Conservation (phyloP, 2,113 vertebrate species). For the Siniperca chuatsi region DNA sequence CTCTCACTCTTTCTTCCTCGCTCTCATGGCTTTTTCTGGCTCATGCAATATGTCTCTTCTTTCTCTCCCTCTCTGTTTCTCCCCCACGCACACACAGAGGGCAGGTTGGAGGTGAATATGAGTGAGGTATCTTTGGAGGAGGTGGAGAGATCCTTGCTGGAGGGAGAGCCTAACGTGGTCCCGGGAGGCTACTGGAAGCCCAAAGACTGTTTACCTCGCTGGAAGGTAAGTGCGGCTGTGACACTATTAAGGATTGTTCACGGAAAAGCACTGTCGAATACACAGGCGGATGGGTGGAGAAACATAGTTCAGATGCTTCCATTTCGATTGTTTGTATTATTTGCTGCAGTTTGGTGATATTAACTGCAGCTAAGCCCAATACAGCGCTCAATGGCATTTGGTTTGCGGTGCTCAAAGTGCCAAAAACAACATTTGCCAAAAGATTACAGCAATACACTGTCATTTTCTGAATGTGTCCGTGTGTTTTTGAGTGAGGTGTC, state of each 20-base stretch:
- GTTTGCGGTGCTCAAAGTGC: background rate
- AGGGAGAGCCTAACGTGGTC: slow-evolving; percentile 84
- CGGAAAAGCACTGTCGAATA: background rate
- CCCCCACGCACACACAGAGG: slow-evolving; percentile 86
- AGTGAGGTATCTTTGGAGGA: slow-evolving; percentile 92
- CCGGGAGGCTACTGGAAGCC: slow-evolving; percentile 95
- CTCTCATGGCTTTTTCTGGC: background rate
- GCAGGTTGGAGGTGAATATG: slow-evolving; percentile 93
- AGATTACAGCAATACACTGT: background rate
- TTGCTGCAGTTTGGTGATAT: background rate
- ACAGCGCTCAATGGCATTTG: background rate
- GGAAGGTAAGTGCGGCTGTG: slow-evolving; percentile 88
- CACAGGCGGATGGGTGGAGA: background rate
- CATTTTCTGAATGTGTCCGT: background rate
- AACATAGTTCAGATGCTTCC: background rate
- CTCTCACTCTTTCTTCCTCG: background rate
- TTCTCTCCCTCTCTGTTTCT: background rate
- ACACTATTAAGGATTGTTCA: background rate
- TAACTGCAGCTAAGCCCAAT: background rate
- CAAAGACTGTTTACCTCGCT: slow-evolving; percentile 92
- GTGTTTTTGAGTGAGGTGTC: background rate
- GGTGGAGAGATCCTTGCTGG: slow-evolving; percentile 87
- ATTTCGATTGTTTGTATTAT: background rate
- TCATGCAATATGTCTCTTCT: background rate
- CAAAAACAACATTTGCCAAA: background rate